Evolutionary conservation across 2,113 vertebrate genomes (phyloP).

Genomic region (Phocoena sinus): DNA sequence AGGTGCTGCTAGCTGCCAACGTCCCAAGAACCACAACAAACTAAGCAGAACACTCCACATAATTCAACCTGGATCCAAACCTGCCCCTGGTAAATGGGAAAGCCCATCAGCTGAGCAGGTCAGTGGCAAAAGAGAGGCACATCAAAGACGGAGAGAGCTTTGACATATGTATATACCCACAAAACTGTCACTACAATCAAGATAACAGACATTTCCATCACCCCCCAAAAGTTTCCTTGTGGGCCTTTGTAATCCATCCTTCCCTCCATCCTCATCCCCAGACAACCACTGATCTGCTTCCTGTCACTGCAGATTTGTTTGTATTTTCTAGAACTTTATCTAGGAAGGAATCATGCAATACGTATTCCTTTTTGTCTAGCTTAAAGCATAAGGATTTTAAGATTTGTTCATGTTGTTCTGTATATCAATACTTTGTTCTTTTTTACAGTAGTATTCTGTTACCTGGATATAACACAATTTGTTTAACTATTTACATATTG

Average conservation of each 20-base stretch:
- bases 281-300: neutral
- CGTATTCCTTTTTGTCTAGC: neutral
- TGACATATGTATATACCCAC: neutral
- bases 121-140: neutral
- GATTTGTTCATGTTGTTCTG: neutral
- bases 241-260: neutral
- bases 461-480: neutral
- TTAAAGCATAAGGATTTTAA: neutral
- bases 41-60: neutral
- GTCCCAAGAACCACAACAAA: neutral
- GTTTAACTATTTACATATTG: neutral
- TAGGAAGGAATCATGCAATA: neutral
- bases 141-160: neutral
- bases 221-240: neutral
- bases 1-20: neutral
- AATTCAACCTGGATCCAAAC: neutral
- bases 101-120: neutral
- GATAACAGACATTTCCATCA: neutral
- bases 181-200: neutral
- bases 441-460: neutral
- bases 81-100: neutral
- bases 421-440: neutral
- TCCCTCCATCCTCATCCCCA: neutral
- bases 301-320: neutral
- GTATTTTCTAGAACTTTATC: neutral